A percentile compares a stretch with the other conserved stretches of the same genome.
phyloP scores from a whole-genome alignment of 2,113 vertebrate genomes.

The Myiagra hebetior region DNA sequence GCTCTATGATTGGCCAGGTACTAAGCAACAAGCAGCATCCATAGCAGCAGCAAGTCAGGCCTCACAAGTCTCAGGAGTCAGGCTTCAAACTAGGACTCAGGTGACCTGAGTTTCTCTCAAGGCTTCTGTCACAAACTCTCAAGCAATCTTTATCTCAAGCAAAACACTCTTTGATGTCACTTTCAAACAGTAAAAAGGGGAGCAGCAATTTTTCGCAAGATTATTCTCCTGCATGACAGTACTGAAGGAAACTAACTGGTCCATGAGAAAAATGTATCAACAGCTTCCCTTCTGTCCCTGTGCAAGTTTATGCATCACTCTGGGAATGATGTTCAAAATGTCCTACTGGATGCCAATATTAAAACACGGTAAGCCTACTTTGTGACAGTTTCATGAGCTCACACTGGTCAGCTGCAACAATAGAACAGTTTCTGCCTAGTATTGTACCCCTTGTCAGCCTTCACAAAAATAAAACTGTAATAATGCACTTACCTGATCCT shows the following conservation, averaged over 20 bases:
- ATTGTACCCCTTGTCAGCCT: background rate
- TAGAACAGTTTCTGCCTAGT: background rate
- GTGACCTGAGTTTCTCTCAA: background rate
- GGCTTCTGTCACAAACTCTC: background rate
- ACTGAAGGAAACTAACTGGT: background rate
- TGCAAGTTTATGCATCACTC: background rate
- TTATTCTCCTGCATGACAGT: background rate
- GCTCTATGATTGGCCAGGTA: background rate
- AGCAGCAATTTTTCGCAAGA: background rate
- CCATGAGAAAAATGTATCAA: background rate
- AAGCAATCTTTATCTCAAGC: background rate
- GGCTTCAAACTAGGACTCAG: background rate
- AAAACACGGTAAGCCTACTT: background rate
- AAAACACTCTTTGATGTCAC: background rate
- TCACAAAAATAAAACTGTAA: background rate
- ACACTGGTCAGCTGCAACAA: background rate
- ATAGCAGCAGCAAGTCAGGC: background rate
- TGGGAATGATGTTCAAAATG: background rate
- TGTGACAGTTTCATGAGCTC: background rate
- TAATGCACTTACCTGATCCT: constrained; percentile 81
- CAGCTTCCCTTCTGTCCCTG: background rate
- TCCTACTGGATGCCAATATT: background rate
- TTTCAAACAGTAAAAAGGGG: background rate
- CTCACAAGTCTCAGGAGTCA: background rate
- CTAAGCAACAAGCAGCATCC: background rate